Evolutionary conservation across 1,140 invertebrate genomes (phyloP).

Genomic region (Hesperophylax magnus): DNA sequence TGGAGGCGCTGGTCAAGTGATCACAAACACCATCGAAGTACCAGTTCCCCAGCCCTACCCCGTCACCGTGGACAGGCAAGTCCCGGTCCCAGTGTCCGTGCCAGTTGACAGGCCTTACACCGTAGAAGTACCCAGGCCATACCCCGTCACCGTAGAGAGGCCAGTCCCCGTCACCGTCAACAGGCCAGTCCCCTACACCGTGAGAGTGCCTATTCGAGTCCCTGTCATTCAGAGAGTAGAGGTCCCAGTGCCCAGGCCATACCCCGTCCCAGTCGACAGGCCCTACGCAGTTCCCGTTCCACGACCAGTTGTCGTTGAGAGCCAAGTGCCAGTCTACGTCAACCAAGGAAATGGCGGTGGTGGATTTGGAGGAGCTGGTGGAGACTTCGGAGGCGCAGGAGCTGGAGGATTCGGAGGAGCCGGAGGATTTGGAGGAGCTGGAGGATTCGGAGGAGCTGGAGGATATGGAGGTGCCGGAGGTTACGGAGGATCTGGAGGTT

Average conservation of each 20-base stretch:
- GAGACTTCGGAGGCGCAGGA: constrained; percentile 48
- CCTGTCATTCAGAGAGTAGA: constrained; percentile 61
- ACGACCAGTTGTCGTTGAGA: constrained; percentile 67
- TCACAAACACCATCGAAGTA: constrained; percentile 60
- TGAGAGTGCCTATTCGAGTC: constrained; percentile 71
- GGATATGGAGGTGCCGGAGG: constrained; percentile 9
- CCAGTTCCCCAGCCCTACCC: constrained; percentile 64
- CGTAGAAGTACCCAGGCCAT: constrained; percentile 70
- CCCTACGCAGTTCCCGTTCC: constrained; percentile 64
- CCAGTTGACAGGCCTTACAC: constrained; percentile 71
- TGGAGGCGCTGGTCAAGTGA: constrained; percentile 57
- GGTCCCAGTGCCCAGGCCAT: constrained; percentile 60
- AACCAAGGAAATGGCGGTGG: constrained; percentile 46
- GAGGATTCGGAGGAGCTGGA: constrained; percentile 25
- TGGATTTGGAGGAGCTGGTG: constrained; percentile 44
- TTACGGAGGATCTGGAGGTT: constrained; percentile 40
- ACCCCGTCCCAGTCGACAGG: constrained; percentile 62
- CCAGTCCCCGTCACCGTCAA: constrained; percentile 67
- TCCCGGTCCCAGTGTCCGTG: constrained; percentile 60
- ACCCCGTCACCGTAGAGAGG: constrained; percentile 68
- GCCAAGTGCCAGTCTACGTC: constrained; percentile 67
- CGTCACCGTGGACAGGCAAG: constrained; percentile 61
- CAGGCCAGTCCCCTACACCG: constrained; percentile 69
- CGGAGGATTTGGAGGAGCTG: constrained; percentile 28
- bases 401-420: constrained; percentile 41